Percentiles rank a stretch among this genome's conserved stretches.
Conservation (phyloP, 2,113 vertebrate genomes). For the Labeo rohita region DNA sequence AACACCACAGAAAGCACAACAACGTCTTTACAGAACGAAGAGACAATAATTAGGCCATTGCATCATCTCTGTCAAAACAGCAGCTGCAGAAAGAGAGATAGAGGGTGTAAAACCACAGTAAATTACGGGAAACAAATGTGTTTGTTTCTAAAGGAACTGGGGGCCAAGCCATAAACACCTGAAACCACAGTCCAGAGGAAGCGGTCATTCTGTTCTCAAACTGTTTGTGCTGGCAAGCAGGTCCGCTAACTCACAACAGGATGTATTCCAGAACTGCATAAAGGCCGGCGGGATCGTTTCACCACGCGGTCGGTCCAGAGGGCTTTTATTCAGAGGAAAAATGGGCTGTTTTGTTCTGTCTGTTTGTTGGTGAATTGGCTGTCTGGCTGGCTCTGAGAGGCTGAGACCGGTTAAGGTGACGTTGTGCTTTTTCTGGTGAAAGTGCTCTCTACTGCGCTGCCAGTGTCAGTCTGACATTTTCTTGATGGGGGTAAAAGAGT, state of each 20-base stretch:
- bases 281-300: background rate
- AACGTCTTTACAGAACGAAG: background rate
- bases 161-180: constrained; percentile 19
- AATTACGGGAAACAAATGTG: constrained; percentile 24
- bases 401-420: constrained; percentile 37
- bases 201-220: constrained; percentile 30
- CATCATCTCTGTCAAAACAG: background rate
- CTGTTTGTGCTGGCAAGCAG: constrained; percentile 12
- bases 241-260: constrained; percentile 30
- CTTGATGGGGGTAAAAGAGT: constrained; percentile 47
- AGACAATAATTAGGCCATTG: constrained; percentile 1
- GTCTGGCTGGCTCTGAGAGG: constrained; percentile 21
- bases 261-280: constrained; percentile 23
- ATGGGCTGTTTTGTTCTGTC: constrained; percentile 25
- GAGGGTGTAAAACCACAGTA: constrained; percentile 11
- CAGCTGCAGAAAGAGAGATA: background rate
- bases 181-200: constrained; percentile 26
- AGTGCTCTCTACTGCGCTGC: constrained; percentile 65
- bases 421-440: constrained; percentile 54
- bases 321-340: constrained; percentile 14
- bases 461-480: constrained; percentile 78
- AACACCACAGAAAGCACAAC: background rate
- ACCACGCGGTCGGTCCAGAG: background rate
- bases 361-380: constrained; percentile 38
- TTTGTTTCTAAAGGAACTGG: constrained; percentile 19